Conservation (phyloP, 2,113 vertebrate genomes). For the Callospermophilus lateralis region DNA sequence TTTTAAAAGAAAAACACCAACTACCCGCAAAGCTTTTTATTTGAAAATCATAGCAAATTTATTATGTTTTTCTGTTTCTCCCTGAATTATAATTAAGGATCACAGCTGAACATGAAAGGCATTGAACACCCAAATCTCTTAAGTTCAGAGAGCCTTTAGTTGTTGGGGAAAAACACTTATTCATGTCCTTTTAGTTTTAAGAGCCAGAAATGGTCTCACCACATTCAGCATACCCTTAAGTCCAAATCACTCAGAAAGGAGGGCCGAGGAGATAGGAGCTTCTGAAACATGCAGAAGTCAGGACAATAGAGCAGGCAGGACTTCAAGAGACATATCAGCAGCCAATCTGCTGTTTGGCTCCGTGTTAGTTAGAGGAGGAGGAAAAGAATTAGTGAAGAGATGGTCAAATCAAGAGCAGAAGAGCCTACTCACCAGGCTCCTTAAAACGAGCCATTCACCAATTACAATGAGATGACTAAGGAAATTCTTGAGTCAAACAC, state of each 20-base stretch:
- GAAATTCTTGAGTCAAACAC: neutral
- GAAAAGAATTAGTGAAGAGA: neutral
- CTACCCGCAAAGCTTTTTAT: neutral
- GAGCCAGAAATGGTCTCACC: neutral
- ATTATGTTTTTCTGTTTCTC: constrained; percentile 29
- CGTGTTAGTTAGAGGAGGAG: neutral
- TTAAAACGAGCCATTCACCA: no score
- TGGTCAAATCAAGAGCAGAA: neutral
- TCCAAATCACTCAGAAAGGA: neutral
- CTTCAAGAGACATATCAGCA: neutral
- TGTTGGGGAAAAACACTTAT: neutral
- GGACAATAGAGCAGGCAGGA: neutral
- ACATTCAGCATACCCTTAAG: neutral
- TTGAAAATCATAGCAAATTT: constrained; percentile 44
- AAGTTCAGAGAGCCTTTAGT: neutral
- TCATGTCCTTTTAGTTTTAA: neutral
- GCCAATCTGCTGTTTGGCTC: neutral
- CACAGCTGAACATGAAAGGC: neutral
- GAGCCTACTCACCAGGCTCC: no score
- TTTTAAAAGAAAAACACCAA: neutral
- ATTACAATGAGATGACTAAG: neutral
- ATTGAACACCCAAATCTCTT: neutral
- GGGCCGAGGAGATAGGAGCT: neutral
- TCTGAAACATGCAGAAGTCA: neutral
- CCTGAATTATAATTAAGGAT: constrained; percentile 12